These are phyloP conservation scores for Lucilia cuprina DNA, from an alignment of 1,140 invertebrate genomes.

Conservation along the genomic window DNA sequence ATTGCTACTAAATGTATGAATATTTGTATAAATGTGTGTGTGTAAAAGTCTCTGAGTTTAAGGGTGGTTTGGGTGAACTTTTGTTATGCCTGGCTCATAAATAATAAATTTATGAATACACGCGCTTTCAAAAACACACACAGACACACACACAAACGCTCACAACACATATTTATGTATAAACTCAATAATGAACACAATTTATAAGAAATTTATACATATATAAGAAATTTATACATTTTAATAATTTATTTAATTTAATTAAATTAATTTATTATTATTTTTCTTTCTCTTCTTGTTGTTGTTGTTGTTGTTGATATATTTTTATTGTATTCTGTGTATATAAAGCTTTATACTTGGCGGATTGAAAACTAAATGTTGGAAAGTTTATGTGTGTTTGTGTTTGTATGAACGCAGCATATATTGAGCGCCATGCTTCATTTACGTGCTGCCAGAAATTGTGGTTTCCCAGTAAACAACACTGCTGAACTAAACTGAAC, in stretches of 20 bases:
- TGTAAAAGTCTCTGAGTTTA: neutral
- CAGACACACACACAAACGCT: neutral
- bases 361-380: neutral
- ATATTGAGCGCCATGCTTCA: slow-evolving; percentile 22
- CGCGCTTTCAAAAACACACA: slow-evolving; percentile 12
- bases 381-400: neutral
- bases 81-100: slow-evolving; percentile 22
- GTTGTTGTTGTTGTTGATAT: neutral
- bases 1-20: neutral
- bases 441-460: slow-evolving; percentile 26
- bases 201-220: neutral
- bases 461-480: slow-evolving; percentile 30
- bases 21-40: neutral
- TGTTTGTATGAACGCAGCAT: neutral
- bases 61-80: slow-evolving; percentile 6
- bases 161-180: neutral
- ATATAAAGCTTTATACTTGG: neutral
- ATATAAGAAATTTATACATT: slow-evolving; percentile 30
- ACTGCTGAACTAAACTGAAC: neutral
- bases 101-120: slow-evolving; percentile 35
- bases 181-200: no score
- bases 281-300: neutral
- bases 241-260: slow-evolving; percentile 36
- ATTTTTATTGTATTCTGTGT: neutral
- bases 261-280: slow-evolving; percentile 32